Conservation (phyloP, 2,797 vertebrate genomes). For the Phyllotis vaccarum region DNA sequence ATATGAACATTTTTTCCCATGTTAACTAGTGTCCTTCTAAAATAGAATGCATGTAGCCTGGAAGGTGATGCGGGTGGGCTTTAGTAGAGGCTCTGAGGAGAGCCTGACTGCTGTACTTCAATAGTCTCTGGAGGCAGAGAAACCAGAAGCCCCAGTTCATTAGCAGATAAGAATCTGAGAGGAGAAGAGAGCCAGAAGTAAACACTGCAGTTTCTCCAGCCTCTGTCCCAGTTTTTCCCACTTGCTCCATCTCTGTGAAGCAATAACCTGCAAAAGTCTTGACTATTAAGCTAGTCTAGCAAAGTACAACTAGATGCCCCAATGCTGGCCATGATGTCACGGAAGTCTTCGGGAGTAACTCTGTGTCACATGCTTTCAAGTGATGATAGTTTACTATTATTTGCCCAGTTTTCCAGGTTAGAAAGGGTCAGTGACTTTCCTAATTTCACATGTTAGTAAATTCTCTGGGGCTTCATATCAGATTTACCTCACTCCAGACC, state of each 20-base stretch:
- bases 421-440: background rate
- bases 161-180: background rate
- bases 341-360: background rate
- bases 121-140: background rate
- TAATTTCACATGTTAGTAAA: background rate
- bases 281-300: background rate
- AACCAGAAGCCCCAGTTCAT: background rate
- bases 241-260: background rate
- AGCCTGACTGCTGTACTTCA: background rate
- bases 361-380: background rate
- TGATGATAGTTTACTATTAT: background rate
- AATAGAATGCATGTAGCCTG: background rate
- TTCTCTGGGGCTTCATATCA: background rate
- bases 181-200: background rate
- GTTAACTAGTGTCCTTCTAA: conserved; percentile 15
- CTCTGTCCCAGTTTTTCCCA: background rate
- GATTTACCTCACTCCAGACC: background rate
- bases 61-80: background rate
- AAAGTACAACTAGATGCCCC: background rate
- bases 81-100: background rate
- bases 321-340: background rate
- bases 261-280: background rate
- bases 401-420: background rate
- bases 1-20: background rate
- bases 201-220: background rate